Evolutionary conservation across 2,888 invertebrate species (phyloP), one percentile per base, ranked within the genome.

Genomic region (Tuta absoluta): DNA sequence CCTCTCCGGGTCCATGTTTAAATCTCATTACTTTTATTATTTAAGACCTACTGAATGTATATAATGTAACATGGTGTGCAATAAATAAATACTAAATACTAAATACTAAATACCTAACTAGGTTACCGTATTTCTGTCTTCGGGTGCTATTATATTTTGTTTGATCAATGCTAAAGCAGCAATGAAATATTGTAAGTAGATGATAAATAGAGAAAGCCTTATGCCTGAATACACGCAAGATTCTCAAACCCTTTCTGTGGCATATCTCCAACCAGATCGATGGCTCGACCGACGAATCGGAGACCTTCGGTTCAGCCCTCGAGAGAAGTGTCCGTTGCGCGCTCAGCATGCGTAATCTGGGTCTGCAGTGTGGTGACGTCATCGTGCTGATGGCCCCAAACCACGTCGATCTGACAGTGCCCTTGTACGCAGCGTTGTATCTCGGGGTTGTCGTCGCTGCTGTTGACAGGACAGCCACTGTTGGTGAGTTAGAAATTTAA

Each of bases 381-480:
- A 41, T 62, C 2, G 62, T 53, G 2, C 62, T 62, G 2, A 62
- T 62, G 62, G 62, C 53, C 2, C 62, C 53, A 2, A 62, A 53
- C 38, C 62, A 62, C 41, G 2, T 62, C 5, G 53, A 62, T 14
- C 23, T 62, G 38, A 7, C 19, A 7, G 38, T 62, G 8, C 62
- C 62, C 1, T 62, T 53, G n/a, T 62, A 62, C 12, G 62, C 62
- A n/a, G 62, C 62, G 14, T 2, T 62, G 23, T 62, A 53, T 24
- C 37, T 62, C 17, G 62, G 62, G 3, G 24, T 62, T 24, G 10
- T 19, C 5, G 21, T 62, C 10, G 62, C 62, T 14, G 17, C 53
- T 37, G 24, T 62, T 0, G 88, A 88, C 63, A 71, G 67, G 1
- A 80, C 75, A 45, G 72, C 85, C 37, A 72, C 74, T 28, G 67